A percentile compares a stretch with the other conserved stretches of the same genome.
These are phyloP conservation scores for Noctua janthina DNA, from an alignment of 2,888 invertebrate genomes.

Conservation along the genomic window DNA sequence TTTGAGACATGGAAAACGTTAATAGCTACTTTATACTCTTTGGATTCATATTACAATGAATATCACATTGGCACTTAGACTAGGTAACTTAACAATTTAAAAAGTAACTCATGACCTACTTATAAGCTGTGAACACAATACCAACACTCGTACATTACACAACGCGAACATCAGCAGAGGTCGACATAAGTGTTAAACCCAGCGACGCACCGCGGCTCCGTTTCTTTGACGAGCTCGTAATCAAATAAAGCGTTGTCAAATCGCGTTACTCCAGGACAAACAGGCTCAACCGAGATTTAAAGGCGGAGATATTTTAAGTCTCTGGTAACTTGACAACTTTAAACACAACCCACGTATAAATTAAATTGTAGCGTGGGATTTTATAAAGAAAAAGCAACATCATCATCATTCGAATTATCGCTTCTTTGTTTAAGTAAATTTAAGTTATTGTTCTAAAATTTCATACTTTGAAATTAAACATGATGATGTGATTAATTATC, in stretches of 20 bases:
- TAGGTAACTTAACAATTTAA: constrained; percentile 1
- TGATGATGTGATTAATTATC: neutral
- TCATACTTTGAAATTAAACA: neutral
- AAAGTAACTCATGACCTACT: constrained; percentile 20
- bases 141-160: constrained; percentile 12
- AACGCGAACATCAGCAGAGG: constrained; percentile 26
- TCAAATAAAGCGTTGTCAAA: constrained; percentile 56
- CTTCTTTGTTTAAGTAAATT: too few species aligned
- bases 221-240: constrained; percentile 60
- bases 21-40: neutral
- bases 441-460: neutral
- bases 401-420: too few species aligned
- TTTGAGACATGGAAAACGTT: neutral
- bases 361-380: neutral
- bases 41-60: neutral
- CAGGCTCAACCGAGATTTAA: constrained; percentile 15
- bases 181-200: constrained; percentile 29
- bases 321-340: constrained; percentile 12
- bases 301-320: constrained; percentile 17
- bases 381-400: neutral
- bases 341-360: neutral
- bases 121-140: constrained; percentile 2
- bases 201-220: constrained; percentile 27
- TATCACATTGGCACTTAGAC: neutral
- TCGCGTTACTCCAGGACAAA: constrained; percentile 37